Base-by-base conservation (phyloP, 2,113 vertebrate genomes). In the Prunella fulvescens region DNA sequence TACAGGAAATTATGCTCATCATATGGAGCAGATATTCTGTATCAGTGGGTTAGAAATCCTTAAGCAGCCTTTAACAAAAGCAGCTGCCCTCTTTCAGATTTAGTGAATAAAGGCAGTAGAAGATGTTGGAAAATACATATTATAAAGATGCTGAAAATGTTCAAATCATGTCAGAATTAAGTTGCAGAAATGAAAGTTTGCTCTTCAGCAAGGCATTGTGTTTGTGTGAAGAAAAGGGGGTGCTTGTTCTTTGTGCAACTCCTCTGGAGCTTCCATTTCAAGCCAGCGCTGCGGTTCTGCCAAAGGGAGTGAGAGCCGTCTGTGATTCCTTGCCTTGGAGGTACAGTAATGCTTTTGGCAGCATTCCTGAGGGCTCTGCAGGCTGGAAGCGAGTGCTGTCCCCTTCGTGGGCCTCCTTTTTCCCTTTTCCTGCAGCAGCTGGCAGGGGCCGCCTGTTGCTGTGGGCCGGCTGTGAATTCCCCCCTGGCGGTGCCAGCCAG, bases 341-440 rank as follows among this genome's bases (percentile, higher is more conserved):
- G 72, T 47, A 47, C n/a, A 56, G 92, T 8, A 73, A 65, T 44
- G 35, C 37, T 92, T 70, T 44, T 88, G 88, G 95, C 82, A 56
- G 42, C 66, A 7, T 47, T 94, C 65, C 80, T 20, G 22, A 19
- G 61, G 81, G 80, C 81, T 56, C 82, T 37, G 40, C 54, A 40
- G 56, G 44, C 70, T 93, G 76, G 58, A 42, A 77, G 82, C 47
- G 58, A 82, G 54, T 1, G 8, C 72, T 11, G 60, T 20, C 82
- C 94, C 95, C 76, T 78, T 86, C 9, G 1, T 16, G 91, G 91
- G 82, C 94, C 93, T 56, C 79, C n/a, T 13, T n/a, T 54, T 73
- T 20, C 72, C 73, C 69, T 78, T 88, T 87, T 58, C 78, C 93
- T 86, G 26, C 71, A 61, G 90, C 91, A 81, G 78, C 77, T 96